A percentile compares a stretch with the other conserved stretches of the same genome.
Conservation (phyloP, 2,888 invertebrate genomes). For the Caenorhabditis afra region DNA sequence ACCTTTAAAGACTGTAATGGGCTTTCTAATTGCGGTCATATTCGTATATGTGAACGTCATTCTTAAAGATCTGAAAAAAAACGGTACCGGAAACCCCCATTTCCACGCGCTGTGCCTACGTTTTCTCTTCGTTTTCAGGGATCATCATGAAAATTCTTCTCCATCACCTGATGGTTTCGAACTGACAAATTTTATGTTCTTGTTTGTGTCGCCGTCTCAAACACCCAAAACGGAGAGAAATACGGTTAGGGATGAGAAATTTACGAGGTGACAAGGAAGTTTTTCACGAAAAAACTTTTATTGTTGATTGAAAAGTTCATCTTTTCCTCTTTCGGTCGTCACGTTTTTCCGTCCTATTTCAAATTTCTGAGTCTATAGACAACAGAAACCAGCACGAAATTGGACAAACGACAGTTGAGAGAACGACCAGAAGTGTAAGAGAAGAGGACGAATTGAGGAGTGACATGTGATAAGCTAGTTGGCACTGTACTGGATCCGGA, state of each 20-base stretch:
- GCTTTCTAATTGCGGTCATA: too few species aligned
- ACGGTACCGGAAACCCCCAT: too few species aligned
- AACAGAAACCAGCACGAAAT: slow-evolving; percentile 1
- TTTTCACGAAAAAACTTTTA: slow-evolving; percentile 7
- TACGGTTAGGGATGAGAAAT: neutral
- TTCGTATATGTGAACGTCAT: too few species aligned
- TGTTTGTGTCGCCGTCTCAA: too few species aligned
- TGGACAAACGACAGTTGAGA: slow-evolving; percentile 9
- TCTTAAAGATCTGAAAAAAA: too few species aligned
- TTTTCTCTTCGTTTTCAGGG: too few species aligned
- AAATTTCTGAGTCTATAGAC: too few species aligned
- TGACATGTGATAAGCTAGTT: slow-evolving; percentile 20
- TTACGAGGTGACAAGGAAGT: slow-evolving; percentile 8
- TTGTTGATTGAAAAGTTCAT: slow-evolving; percentile 1
- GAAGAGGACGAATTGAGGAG: slow-evolving; percentile 2
- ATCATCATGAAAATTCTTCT: too few species aligned
- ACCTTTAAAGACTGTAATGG: too few species aligned
- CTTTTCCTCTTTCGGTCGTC: neutral
- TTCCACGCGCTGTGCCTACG: too few species aligned
- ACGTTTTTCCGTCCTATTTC: slow-evolving; percentile 8
- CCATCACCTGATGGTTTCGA: too few species aligned
- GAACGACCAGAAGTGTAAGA: slow-evolving; percentile 22
- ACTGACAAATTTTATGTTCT: too few species aligned
- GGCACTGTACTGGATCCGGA: neutral
- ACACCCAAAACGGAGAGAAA: neutral